These are phyloP conservation scores for Notocelia uddmanniana DNA, from an alignment of 2,888 invertebrate genomes.

Conservation along the genomic window DNA sequence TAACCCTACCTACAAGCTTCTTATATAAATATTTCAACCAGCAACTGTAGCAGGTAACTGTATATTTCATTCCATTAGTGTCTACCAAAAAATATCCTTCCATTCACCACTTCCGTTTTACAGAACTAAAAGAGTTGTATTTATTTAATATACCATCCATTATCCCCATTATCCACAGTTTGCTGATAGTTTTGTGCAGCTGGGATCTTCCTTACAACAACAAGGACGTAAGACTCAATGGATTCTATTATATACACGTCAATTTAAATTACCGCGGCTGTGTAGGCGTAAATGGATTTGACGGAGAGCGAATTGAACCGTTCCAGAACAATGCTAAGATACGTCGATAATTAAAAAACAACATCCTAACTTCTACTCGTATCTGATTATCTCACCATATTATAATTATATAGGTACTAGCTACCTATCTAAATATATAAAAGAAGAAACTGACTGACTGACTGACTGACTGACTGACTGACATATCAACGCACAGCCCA, in stretches of 20 bases:
- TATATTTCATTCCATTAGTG: slow-evolving; percentile 31
- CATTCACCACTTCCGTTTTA: slow-evolving; percentile 27
- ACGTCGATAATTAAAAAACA: too few relatives aligned
- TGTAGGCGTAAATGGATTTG: slow-evolving; percentile 20
- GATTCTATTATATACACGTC: not conserved
- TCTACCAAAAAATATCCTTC: slow-evolving; percentile 10
- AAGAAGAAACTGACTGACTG: too few relatives aligned
- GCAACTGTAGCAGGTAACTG: not conserved
- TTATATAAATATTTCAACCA: not conserved
- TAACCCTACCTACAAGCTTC: not conserved
- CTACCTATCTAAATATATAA: too few relatives aligned
- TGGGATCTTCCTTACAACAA: not conserved
- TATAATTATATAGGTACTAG: too few relatives aligned
- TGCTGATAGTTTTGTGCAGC: slow-evolving; percentile 25
- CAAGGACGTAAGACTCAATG: slow-evolving; percentile 1
- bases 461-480: too few relatives aligned
- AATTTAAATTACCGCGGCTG: not conserved
- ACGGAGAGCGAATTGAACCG: slow-evolving; percentile 14
- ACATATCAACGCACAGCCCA: too few relatives aligned
- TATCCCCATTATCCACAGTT: slow-evolving; percentile 14
- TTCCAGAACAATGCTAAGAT: not conserved
- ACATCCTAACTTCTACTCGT: too few relatives aligned
- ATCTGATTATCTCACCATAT: too few relatives aligned
- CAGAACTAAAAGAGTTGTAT: slow-evolving; percentile 37
- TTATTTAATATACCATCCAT: slow-evolving; percentile 41